phyloP scores from a whole-genome alignment of 2,888 invertebrate genomes.

The Ochropacha duplaris region DNA sequence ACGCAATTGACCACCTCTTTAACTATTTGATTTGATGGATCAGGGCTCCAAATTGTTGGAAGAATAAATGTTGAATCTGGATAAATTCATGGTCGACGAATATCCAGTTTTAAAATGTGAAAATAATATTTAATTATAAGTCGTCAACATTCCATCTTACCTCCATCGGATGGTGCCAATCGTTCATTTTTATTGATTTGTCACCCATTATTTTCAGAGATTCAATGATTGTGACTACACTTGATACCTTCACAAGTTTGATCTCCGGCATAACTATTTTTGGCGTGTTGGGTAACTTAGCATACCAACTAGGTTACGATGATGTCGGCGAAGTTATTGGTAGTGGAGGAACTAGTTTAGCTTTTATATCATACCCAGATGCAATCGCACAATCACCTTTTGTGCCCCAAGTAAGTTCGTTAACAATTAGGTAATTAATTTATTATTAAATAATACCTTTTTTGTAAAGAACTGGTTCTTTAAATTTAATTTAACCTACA shows the following conservation, averaged over 20 bases:
- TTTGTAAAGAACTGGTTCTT: too few relatives aligned
- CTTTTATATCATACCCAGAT: conserved; percentile 93
- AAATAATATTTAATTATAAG: too few relatives aligned
- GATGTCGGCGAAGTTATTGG: conserved; percentile 86
- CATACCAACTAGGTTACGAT: conserved; percentile 83
- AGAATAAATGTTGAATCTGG: too few relatives aligned
- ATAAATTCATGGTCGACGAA: too few relatives aligned
- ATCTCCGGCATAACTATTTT: conserved; percentile 93
- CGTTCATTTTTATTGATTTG: not conserved
- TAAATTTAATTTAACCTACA: too few relatives aligned
- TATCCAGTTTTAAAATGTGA: too few relatives aligned
- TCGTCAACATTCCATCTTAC: too few relatives aligned
- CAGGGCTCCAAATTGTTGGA: too few relatives aligned
- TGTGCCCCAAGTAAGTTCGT: conserved; percentile 86
- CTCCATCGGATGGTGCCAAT: too few relatives aligned
- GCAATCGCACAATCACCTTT: conserved; percentile 89
- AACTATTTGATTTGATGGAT: too few relatives aligned
- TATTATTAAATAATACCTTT: not conserved
- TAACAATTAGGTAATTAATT: not conserved
- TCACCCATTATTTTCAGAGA: conserved; percentile 78
- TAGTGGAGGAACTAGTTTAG: conserved; percentile 89
- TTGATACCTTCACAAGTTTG: conserved; percentile 92
- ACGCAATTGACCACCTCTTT: too few relatives aligned
- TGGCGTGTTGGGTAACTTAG: conserved; percentile 91
- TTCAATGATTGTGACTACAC: conserved; percentile 89